A percentile compares a stretch with the other conserved stretches of the same genome.
Evolutionary conservation across 2,888 invertebrate genomes (phyloP).

Genomic region (Leptothorax acervorum): DNA sequence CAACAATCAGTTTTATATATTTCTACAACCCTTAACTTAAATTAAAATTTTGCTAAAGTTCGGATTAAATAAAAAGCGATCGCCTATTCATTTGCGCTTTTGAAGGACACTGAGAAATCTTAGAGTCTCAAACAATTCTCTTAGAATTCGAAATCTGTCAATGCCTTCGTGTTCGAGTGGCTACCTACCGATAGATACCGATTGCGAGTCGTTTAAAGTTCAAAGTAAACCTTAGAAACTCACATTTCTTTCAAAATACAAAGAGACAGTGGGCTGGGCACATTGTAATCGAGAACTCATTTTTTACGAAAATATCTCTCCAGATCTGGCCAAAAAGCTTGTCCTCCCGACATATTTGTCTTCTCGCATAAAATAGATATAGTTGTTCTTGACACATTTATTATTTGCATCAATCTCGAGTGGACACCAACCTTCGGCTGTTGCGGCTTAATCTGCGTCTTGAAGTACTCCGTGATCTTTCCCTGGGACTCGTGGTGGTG

Average conservation of each 20-base stretch:
- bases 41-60: background rate
- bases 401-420: too few relatives aligned
- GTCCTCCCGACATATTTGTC: background rate
- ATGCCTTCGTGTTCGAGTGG: background rate
- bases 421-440: constrained; percentile 75
- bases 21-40: background rate
- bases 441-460: constrained; percentile 92
- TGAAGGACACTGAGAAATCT: background rate
- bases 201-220: background rate
- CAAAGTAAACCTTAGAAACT: background rate
- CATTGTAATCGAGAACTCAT: background rate
- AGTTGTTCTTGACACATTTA: background rate
- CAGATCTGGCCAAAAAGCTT: background rate
- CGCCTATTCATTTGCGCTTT: background rate
- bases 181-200: background rate
- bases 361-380: background rate
- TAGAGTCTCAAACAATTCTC: background rate
- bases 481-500: constrained; percentile 87
- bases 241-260: constrained; percentile 4
- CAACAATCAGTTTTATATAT: background rate
- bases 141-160: background rate
- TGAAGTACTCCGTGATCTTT: constrained; percentile 94
- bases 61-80: background rate
- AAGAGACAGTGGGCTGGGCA: background rate
- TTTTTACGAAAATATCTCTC: background rate